A percentile compares a stretch with the other conserved stretches of the same genome.
Evolutionary conservation across 1,140 invertebrate species (phyloP).

Genomic region (Diorhabda sublineata): DNA sequence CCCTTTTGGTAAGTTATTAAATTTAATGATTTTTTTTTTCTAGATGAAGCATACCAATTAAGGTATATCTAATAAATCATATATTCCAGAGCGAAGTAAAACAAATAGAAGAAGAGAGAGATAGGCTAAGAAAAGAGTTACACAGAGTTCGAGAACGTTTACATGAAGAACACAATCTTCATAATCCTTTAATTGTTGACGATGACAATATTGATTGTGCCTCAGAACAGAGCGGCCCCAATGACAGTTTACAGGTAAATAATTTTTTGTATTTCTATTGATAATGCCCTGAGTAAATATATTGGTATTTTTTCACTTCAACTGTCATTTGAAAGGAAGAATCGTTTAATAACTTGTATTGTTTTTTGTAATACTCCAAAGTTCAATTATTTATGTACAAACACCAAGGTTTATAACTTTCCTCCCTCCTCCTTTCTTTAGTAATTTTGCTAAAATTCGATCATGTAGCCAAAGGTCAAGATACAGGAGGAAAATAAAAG

Average conservation of each 20-base stretch:
- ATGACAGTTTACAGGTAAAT: slow-evolving; percentile 39
- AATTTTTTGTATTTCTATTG: no score
- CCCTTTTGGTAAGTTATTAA: slow-evolving; percentile 52
- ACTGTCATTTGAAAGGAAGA: no score
- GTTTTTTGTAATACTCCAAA: no score
- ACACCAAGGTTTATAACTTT: no score
- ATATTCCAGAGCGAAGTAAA: slow-evolving; percentile 63
- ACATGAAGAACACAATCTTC: slow-evolving; percentile 53
- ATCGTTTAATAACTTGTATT: no score
- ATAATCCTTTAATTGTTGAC: slow-evolving; percentile 29
- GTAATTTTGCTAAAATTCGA: no score
- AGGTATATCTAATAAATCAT: background rate
- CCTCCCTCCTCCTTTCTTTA: no score
- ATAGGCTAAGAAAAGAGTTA: slow-evolving; percentile 66
- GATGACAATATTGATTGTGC: slow-evolving; percentile 12
- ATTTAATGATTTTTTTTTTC: slow-evolving; percentile 14
- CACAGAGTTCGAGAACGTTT: slow-evolving; percentile 67
- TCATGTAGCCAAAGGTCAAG: no score
- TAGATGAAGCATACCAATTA: background rate
- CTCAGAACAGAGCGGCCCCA: slow-evolving; percentile 24
- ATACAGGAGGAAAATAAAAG: no score
- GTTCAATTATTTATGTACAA: no score
- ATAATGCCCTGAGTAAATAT: no score
- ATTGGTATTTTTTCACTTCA: no score
- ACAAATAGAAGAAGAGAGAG: slow-evolving; percentile 70